Conservation (phyloP, 1,140 invertebrate species). For the Manduca sexta region DNA sequence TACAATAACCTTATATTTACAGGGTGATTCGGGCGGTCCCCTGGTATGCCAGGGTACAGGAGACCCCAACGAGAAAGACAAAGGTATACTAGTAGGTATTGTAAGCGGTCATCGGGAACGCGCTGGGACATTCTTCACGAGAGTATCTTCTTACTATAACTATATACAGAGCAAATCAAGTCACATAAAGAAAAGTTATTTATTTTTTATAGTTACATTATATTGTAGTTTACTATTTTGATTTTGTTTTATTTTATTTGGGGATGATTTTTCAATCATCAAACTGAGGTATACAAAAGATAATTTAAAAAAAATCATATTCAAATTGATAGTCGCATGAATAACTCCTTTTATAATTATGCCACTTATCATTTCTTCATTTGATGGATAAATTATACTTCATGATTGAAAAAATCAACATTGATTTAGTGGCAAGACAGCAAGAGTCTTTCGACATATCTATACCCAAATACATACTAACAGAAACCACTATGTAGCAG, state of each 20-base stretch:
- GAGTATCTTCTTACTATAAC: slow-evolving; percentile 28
- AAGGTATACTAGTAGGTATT: slow-evolving; percentile 39
- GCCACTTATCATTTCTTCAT: too few relatives aligned
- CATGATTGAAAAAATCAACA: too few relatives aligned
- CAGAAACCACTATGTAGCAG: too few relatives aligned
- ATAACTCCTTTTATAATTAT: too few relatives aligned
- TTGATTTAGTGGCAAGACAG: too few relatives aligned
- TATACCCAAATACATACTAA: too few relatives aligned
- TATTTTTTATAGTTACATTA: slow-evolving; percentile 1
- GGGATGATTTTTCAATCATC: too few relatives aligned
- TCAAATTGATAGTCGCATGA: too few relatives aligned
- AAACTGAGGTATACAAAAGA: too few relatives aligned
- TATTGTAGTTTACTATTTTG: slow-evolving; percentile 21
- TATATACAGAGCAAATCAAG: slow-evolving; percentile 2
- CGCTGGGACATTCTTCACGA: slow-evolving; percentile 37
- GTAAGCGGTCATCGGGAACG: slow-evolving; percentile 26
- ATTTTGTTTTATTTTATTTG: slow-evolving; percentile 38
- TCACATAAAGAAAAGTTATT: background rate
- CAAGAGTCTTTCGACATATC: too few relatives aligned
- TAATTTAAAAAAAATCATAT: too few relatives aligned
- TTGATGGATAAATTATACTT: too few relatives aligned
- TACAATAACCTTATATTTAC: background rate
- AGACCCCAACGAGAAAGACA: slow-evolving; percentile 31
- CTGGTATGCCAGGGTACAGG: slow-evolving; percentile 36
- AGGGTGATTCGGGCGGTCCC: slow-evolving; percentile 58